phyloP scores from a whole-genome alignment of 2,113 vertebrate species.

The Tauraco erythrolophus region DNA sequence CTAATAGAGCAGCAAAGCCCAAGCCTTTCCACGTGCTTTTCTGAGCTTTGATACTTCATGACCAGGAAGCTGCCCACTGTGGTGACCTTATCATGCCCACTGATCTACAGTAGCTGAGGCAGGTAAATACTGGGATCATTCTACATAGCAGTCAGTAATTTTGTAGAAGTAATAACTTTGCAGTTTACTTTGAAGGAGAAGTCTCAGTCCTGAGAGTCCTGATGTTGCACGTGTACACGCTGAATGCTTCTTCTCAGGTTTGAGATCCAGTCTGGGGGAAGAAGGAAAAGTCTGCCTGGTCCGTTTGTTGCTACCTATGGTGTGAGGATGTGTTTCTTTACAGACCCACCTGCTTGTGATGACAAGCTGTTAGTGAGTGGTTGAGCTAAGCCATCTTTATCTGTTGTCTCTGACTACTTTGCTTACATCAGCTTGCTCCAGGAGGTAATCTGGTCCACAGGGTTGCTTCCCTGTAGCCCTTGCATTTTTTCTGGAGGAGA shows the following conservation, averaged over 20 bases:
- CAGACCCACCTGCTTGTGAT: neutral
- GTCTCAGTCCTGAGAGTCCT: neutral
- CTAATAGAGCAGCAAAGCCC: neutral
- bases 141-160: neutral
- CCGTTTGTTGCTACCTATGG: rapidly evolving
- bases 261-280: neutral
- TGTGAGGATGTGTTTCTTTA: neutral
- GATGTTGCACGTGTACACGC: rapidly evolving
- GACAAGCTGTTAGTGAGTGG: neutral
- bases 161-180: neutral
- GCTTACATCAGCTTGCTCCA: neutral
- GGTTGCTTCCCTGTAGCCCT: neutral
- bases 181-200: neutral
- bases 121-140: neutral
- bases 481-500: neutral
- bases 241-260: neutral
- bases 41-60: neutral
- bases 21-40: rapidly evolving
- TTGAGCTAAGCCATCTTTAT: neutral
- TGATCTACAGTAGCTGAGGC: neutral
- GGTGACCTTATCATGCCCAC: neutral
- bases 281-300: neutral
- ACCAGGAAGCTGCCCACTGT: neutral
- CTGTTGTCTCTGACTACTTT: neutral
- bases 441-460: neutral